Evolutionary conservation across 64 coral and sea anemone genomes (phyloP), one percentile per base, ranked within the genome.

Genomic region (Platygyra sinensis): DNA sequence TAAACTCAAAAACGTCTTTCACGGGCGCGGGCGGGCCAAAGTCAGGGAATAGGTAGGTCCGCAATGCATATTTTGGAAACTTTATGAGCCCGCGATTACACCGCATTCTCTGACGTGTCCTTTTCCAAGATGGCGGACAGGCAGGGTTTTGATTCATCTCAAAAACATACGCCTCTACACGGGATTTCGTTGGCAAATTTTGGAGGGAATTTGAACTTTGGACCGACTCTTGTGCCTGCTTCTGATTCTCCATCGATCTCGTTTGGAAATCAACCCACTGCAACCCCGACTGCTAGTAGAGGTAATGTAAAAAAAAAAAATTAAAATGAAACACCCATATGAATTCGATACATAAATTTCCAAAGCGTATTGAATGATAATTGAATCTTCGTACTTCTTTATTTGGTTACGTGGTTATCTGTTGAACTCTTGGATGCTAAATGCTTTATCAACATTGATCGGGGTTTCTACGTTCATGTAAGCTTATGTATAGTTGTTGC

Each of bases 91-190:
- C 29, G 79, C 79, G 28, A 81, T 81, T 55, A 60, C 60, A 57
- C 46, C 51, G 30, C 16, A 83, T 65, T 42, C 50, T 85, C 89
- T 92, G 90, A 92, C 90, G 90, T 92, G 90, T 92, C 90, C 60
- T 51, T 83, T 69, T 72, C 39, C 63, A 92, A 92, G 22, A 92
- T 92, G 90, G 82, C 90, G 90, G 82, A 92, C 72, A 73, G 73
- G 64, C 82, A 77, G 74, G 60, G 60, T 52, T 30, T 28, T 54
- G 80, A 86, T 42, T 85, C 59, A 22, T 24, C 62, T 10, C 83
- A 74, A 76, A 92, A 92, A 30, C 90, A 51, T 69, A 46, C 81
- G 24, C 83, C 90, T 69, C 51, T 75, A 54, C 90, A 92, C 16
- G 90, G 82, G 25, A 92, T 92, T 67, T 78, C 90, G 3, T 54